Base-by-base conservation (phyloP, 2,797 vertebrate species). In the Falco rusticolus region DNA sequence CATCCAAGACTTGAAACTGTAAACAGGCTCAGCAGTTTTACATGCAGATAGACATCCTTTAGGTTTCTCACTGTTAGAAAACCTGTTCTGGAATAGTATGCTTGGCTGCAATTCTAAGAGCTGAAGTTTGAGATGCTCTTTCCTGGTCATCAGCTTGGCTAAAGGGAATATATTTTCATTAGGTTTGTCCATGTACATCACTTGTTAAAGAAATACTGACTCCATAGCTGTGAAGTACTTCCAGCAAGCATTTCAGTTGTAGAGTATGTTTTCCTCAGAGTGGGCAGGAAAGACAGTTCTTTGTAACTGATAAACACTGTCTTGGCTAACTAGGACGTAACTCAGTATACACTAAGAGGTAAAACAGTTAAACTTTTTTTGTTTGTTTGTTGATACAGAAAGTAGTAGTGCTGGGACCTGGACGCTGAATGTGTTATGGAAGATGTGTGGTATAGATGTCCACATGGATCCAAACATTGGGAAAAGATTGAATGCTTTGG, bases 381-480 rank as follows among this genome's bases (percentile, higher is more conserved):
- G 29, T 1, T 24, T 37, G 17, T 39, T 69, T n/a, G 34, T 71
- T n/a, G 66, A 90, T 95, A 86, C 97, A 99, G 99, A 99, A 95
- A 99, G 99, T 97, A 99, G 98, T 76, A 99, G 99, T 66, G 99
- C 99, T 15, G 99, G 99, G 16, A 99, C 99, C n/a, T 99, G 99
- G 99, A 99, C 99, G 0, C 98, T 99, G 64, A 99, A 99, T 31
- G 99, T 99, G 8, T 96, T 99, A 10, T 99, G 99, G 99, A 99
- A 99, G 96, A 99, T 99, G 99, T 99, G 99, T 47, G 99, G 99
- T 59, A 99, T 99, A 19, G 99, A 99, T 59, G 99, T 99, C 34
- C 99, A 99, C 97, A 99, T 99, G 99, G 99, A 99, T 97, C 99
- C 99, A 53, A 99, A 99, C 97, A 99, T 99, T 51, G 99, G 99